Conservation (phyloP, 2,113 vertebrate species). For the Corydoras sp. region DNA sequence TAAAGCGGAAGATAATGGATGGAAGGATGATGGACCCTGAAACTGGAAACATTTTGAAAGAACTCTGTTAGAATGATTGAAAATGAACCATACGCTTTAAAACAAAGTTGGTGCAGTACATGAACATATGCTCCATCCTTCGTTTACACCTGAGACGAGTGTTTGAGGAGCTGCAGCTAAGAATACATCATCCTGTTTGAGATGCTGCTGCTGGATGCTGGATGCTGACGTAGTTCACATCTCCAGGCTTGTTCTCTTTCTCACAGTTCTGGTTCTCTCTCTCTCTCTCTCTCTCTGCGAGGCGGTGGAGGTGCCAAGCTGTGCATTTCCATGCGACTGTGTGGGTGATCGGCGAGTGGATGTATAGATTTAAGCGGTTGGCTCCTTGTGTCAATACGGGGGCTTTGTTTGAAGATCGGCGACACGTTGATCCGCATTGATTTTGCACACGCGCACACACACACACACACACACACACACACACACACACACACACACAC, state of each 20-base stretch:
- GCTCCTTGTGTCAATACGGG: constrained; percentile 1
- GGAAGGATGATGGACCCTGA: too few species aligned
- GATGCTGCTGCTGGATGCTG: not conserved
- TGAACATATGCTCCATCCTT: too few species aligned
- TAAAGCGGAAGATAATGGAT: too few species aligned
- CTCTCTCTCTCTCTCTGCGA: constrained; percentile 8
- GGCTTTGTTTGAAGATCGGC: constrained; percentile 1
- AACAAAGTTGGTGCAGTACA: too few species aligned
- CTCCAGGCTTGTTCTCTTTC: not conserved
- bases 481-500: not conserved
- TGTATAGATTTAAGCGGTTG: too few species aligned
- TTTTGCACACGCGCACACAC: too few species aligned
- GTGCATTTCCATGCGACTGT: not conserved
- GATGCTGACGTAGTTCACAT: constrained; percentile 1
- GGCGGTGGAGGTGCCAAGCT: not conserved
- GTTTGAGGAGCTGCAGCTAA: not conserved
- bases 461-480: too few species aligned
- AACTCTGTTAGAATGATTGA: too few species aligned
- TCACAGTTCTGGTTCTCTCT: not conserved
- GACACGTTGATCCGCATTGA: not conserved
- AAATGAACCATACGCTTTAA: too few species aligned
- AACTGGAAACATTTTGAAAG: too few species aligned
- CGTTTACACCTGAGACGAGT: too few species aligned
- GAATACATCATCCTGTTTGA: not conserved
- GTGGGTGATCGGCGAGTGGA: not conserved